A percentile compares a stretch with the other conserved stretches of the same genome.
Evolutionary conservation across 1,140 invertebrate genomes (phyloP).

Genomic region (Caenorhabditis remanei): DNA sequence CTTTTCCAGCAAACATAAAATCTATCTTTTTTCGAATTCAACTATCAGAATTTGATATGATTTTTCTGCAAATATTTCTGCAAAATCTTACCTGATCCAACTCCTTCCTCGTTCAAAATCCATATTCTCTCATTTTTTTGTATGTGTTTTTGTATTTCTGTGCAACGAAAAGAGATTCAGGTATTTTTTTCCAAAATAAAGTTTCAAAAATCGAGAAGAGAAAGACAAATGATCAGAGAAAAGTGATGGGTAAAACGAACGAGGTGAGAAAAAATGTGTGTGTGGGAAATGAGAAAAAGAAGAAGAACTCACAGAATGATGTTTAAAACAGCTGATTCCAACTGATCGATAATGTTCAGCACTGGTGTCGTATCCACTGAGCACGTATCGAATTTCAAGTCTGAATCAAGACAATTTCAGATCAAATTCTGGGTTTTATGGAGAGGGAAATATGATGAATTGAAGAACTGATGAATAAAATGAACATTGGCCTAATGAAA

Average conservation of each 20-base stretch:
- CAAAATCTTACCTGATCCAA: conserved; percentile 42
- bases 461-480: not conserved
- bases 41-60: not conserved
- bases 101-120: conserved; percentile 44
- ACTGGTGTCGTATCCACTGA: conserved; percentile 66
- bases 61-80: not conserved
- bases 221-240: conserved; percentile 55
- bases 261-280: conserved; percentile 30
- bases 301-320: conserved; percentile 72
- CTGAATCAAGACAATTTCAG: conserved; percentile 53
- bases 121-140: conserved; percentile 9
- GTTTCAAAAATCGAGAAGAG: conserved; percentile 36
- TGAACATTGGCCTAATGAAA: conserved; percentile 49
- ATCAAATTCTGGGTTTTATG: not conserved
- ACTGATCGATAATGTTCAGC: conserved; percentile 69
- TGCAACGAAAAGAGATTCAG: too few species aligned
- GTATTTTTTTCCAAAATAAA: too few species aligned
- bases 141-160: not conserved
- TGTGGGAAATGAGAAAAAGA: conserved; percentile 33
- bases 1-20: not conserved
- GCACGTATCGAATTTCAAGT: conserved; percentile 70
- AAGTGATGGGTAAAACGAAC: not conserved
- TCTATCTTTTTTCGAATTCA: not conserved
- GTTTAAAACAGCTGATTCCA: conserved; percentile 74
- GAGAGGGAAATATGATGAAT: not conserved